Evolutionary conservation across 2,113 vertebrate genomes (phyloP), one percentile per base, ranked within the genome.

Genomic region (Pelecanus crispus): DNA sequence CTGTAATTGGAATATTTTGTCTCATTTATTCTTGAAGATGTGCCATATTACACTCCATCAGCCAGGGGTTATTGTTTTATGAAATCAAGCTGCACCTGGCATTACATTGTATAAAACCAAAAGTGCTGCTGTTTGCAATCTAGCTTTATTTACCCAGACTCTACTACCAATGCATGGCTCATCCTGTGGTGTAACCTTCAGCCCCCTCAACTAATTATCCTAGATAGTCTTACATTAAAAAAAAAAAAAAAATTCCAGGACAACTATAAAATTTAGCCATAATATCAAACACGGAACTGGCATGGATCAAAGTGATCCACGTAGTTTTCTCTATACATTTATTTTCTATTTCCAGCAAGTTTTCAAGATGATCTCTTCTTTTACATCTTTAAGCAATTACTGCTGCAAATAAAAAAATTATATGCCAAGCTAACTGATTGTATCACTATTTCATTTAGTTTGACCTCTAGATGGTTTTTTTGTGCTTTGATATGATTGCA

Each of bases 11-110:
- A 97, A 98, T 97, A 98, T 98, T 98, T 97, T 97, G 96, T 98
- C 97, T 98, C 97, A 95, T 98, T 98, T 98, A 97, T 98, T 98
- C 97, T 97, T 98, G 98, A 98, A 95, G 97, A 98, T 90, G 86
- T 98, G 97, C 98, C 98, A 97, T 96, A 96, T 98, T 98, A 95
- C 92, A 97, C 90, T 97, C 88, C 91, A 95, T 93, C 96, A 96
- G 98, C 89, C 97, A 97, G 96, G 93, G 97, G 97, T 97, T 96
- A 96, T 95, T 95, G 96, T 96, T 97, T 97, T 91, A 94, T 79
- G 96, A 95, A 93, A 96, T 89, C 94, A 84, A 93, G 92, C 94
- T 78, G 95, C 97, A 97, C 97, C 97, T 98, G 98, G 94, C 88
- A 12, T 52, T n/a, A 2, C 28, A 29, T 20, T 94, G 86, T 61